A percentile compares a stretch with the other conserved stretches of the same genome.
Conservation (phyloP, 2,113 vertebrate species). For the mouse (Mus musculus) region DNA sequence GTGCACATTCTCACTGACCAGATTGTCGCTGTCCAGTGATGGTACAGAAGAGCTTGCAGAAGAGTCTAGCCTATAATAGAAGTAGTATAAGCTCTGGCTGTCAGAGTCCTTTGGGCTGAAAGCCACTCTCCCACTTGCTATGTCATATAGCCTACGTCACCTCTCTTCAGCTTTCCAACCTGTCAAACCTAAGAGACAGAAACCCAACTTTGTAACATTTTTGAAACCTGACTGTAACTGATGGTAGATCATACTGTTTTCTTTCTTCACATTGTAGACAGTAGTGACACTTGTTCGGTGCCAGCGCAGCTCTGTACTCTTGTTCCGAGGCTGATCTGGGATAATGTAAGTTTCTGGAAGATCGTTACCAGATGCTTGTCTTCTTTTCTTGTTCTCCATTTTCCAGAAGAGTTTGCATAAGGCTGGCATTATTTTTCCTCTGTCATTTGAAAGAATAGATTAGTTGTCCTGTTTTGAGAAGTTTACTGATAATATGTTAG, state of each 20-base stretch:
- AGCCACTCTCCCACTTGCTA: not conserved
- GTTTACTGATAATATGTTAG: conserved; percentile 1
- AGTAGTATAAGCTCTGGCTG: not conserved
- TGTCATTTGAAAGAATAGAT: not conserved
- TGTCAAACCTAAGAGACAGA: conserved; percentile 31
- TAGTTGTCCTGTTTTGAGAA: not conserved
- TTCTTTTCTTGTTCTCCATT: not conserved
- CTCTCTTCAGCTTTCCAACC: not conserved
- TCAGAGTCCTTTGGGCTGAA: conserved; percentile 12
- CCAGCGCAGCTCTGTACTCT: conserved; percentile 10
- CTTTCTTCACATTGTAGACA: conserved; percentile 38
- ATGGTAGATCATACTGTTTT: conserved; percentile 18
- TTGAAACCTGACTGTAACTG: conserved; percentile 18
- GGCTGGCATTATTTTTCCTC: not conserved
- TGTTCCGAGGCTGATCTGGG: not conserved
- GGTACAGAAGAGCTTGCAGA: not conserved
- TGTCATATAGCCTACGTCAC: not conserved
- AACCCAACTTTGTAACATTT: conserved; percentile 44
- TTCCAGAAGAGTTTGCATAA: not conserved
- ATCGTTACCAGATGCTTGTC: not conserved
- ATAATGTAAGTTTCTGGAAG: not conserved
- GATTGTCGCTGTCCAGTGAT: not conserved
- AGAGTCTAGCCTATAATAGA: not conserved
- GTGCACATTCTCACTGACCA: not conserved
- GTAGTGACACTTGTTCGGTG: not conserved